Evolutionary conservation across 2,888 invertebrate genomes (phyloP), one percentile per base, ranked within the genome.

Genomic region (Tiliacea citrago): DNA sequence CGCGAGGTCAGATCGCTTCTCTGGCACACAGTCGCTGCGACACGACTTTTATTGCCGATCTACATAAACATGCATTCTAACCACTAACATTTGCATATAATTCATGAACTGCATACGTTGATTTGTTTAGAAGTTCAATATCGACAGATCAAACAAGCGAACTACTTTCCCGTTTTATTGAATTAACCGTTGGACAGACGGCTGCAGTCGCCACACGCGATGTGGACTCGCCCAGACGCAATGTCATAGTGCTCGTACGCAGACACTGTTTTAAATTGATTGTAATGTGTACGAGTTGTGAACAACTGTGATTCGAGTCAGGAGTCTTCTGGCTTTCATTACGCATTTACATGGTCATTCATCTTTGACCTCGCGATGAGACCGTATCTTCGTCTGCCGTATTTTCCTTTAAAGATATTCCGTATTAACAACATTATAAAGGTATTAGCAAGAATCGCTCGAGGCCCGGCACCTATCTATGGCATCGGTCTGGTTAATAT

Each of bases 401-500:
- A 89, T 88, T 92, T 93, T 91, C 90, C 91, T 90, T 87, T 85
- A 90, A 88, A 89, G 84, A 86, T 87, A 82, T 86, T 89, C 83
- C 82, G 88, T 91, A 89, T 90, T 92, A 92, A 90, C 90, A 90
- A 90, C 90, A 92, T 93, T 92, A 92, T 93, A 92, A 93, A 92
- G 91, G 92, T 93, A 94, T 94, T 93, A 94, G 93, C 92, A 89
- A 91, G 92, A 91, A 94, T 75, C 88, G 96, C 96, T 92, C 89
- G 89, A 88, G 94, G 95, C 93, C 83, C 75, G 79, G 88, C 87
- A 91, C 92, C 91, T 96, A 96, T 96, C 96, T 94, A 93, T 92
- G 91, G 93, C 93, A 95, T 96, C 95, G 93, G 92, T 89, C 93
- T 90, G 93, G 92, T 95, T 96, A 96, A 96, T 96, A 94, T 94